Evolutionary conservation across 37 sponge, comb jelly and placozoan genomes (phyloP), one percentile per base, ranked within the genome.

Genomic region (Ianthella basta): DNA sequence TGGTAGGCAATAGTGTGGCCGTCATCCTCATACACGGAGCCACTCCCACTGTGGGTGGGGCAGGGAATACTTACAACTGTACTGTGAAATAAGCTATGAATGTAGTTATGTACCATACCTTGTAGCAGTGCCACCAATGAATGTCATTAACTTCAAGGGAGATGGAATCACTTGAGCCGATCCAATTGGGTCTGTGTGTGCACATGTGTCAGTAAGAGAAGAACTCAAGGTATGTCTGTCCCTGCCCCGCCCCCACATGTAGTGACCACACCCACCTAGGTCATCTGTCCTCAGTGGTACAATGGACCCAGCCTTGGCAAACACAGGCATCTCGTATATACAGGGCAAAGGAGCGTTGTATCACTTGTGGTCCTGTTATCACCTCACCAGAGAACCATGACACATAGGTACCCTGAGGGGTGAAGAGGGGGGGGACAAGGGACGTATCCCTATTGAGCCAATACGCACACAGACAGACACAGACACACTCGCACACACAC

Each of bases 281-380:
- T 84, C 85, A 55, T 84, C 85, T 41, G 85, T 82, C 59, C 82
- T 80, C 83, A 91, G 83, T 55, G 91, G 84, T 40, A 91, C 81
- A 60, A 91, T 87, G 55, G 70, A 34, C 2, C 91, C 91, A 68
- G 69, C 85, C 56, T 55, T 59, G 25, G 57, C 88, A 91, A 83
- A 91, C 39, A 91, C 72, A 25, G 91, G 88, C 39, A 91, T 91
- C 75, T 91, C 91, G 53, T n/a, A n/a, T n/a, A n/a, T 69, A 40
- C 20, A 91, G 81, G 16, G 88, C 84, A 75, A 57, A 91, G 59
- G 38, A 68, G 32, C 78, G 53, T 12, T 33, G 59, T 4, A 85
- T 20, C 21, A 61, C 67, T 25, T 55, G 36, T 24, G 81, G 79
- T 30, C 88, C 88, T 40, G 15, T 53, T 1, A 85, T 1, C 41